These are phyloP conservation scores for Battus philenor DNA, from an alignment of 1,140 invertebrate species.

Conservation along the genomic window DNA sequence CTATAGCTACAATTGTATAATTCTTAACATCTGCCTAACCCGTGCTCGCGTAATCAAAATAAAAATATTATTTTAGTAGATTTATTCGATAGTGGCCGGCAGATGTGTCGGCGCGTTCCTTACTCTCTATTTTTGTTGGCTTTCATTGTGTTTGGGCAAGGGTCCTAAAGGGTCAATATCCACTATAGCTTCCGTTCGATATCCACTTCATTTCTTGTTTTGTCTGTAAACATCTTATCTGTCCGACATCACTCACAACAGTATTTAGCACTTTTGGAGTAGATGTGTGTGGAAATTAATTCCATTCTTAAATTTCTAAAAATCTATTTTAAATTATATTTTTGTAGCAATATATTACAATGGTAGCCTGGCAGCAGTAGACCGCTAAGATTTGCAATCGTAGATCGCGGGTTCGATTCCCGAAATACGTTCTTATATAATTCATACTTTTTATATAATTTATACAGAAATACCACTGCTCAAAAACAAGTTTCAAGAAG, in stretches of 20 bases:
- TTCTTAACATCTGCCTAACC: conserved; percentile 67
- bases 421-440: too few relatives aligned
- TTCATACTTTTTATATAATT: too few relatives aligned
- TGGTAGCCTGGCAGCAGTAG: too few relatives aligned
- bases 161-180: conserved; percentile 65
- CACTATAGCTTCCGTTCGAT: conserved; percentile 60
- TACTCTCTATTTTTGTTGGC: conserved; percentile 60
- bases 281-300: conserved; percentile 17
- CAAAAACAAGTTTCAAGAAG: too few relatives aligned
- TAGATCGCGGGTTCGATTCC: too few relatives aligned
- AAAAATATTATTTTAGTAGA: conserved; percentile 75
- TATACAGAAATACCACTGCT: too few relatives aligned
- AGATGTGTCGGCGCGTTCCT: conserved; percentile 62
- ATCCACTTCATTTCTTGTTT: conserved; percentile 55
- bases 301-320: too few relatives aligned
- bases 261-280: conserved; percentile 44
- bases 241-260: conserved; percentile 43
- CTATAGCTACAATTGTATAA: not conserved
- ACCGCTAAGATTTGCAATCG: too few relatives aligned
- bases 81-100: conserved; percentile 72
- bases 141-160: conserved; percentile 62
- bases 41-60: conserved; percentile 72
- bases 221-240: conserved; percentile 61
- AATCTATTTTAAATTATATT: too few relatives aligned
- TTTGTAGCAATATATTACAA: too few relatives aligned